A percentile compares a stretch with the other conserved stretches of the same genome.
phyloP scores from a whole-genome alignment of 2,888 invertebrate genomes.

The Gortyna flavago region DNA sequence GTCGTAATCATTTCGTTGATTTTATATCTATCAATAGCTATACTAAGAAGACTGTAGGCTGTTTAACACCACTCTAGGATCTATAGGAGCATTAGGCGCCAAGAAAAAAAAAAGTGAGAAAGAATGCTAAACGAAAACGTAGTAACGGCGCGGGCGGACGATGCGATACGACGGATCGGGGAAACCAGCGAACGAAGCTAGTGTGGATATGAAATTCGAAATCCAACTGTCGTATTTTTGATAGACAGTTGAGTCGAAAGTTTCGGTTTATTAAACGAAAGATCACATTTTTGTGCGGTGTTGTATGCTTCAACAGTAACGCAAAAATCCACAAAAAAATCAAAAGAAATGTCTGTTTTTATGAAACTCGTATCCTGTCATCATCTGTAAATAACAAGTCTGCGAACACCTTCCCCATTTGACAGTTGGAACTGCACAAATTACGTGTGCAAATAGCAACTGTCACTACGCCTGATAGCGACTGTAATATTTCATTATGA shows the following conservation, averaged over 20 bases:
- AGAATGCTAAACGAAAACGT: neutral
- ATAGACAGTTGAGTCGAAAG: constrained; percentile 1
- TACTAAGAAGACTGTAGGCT: neutral
- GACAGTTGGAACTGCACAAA: constrained; percentile 46
- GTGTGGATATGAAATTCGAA: constrained; percentile 24
- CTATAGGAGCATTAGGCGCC: neutral
- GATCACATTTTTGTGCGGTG: constrained; percentile 3
- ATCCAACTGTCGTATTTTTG: neutral
- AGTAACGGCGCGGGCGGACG: neutral
- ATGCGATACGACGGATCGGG: neutral
- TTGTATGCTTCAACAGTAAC: constrained; percentile 20
- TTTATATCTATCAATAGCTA: too few species aligned
- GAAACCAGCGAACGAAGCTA: neutral
- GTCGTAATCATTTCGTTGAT: constrained; percentile 27
- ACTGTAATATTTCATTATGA: constrained; percentile 66
- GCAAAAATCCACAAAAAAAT: constrained; percentile 1
- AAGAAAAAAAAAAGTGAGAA: neutral
- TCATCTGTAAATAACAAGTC: constrained; percentile 39
- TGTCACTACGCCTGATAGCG: constrained; percentile 67
- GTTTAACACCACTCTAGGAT: neutral
- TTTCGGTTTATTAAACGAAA: constrained; percentile 21
- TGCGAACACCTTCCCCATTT: constrained; percentile 37
- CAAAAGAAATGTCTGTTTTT: neutral
- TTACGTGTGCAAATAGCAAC: constrained; percentile 63
- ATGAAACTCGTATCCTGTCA: constrained; percentile 30